Evolutionary conservation across 2,797 vertebrate genomes (phyloP).

Genomic region (Thamnophis elegans): DNA sequence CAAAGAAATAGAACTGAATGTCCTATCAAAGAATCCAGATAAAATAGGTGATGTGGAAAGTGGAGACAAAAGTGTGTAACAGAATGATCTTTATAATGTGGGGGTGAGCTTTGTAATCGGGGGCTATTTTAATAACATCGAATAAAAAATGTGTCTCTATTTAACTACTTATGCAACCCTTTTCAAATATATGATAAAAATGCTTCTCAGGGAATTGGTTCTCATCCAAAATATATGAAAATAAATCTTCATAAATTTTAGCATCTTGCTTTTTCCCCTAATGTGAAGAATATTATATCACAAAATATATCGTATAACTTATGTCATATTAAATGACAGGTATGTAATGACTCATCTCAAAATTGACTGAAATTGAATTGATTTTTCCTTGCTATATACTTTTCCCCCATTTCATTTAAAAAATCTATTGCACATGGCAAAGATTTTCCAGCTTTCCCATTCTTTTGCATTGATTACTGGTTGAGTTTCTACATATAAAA

Average conservation of each 20-base stretch:
- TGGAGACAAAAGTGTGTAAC: background rate
- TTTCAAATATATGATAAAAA: background rate
- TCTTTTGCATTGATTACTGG: constrained; percentile 12
- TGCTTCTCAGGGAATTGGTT: background rate
- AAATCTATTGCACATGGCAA: background rate
- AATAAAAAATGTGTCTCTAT: background rate
- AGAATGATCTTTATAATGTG: background rate
- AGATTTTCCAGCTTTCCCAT: constrained; percentile 17
- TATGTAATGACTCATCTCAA: background rate
- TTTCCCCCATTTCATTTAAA: constrained; percentile 3
- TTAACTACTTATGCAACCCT: background rate
- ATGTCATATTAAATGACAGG: background rate
- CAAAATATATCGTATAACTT: background rate
- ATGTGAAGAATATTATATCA: background rate
- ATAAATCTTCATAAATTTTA: background rate
- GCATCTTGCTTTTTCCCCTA: background rate
- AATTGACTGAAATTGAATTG: background rate
- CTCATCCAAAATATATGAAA: background rate
- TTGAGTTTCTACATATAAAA: background rate
- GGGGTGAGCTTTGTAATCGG: background rate
- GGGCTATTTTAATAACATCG: background rate
- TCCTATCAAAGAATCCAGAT: background rate
- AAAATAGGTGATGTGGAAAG: background rate
- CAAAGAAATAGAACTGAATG: background rate
- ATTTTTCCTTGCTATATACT: background rate